Evolutionary conservation across 2,113 vertebrate genomes (phyloP).

Genomic region (Lampris megalopsis): DNA sequence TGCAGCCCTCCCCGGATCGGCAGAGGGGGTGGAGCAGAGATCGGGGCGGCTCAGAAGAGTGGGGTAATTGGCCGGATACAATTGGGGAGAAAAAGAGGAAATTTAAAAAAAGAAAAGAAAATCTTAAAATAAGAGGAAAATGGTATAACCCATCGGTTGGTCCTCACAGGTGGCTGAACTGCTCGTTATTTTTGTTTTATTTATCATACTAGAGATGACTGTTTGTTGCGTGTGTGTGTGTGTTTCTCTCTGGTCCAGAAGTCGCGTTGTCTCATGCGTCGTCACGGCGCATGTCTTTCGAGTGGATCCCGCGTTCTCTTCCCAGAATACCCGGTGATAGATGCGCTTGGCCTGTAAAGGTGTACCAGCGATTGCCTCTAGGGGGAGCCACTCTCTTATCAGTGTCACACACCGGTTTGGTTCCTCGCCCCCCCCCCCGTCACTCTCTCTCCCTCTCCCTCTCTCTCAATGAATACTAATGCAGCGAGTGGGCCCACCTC

Average conservation of each 20-base stretch:
- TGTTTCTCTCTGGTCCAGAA: neutral
- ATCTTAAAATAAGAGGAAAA: no score
- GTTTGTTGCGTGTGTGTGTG: neutral
- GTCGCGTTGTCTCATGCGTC: no score
- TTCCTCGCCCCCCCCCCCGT: conserved; percentile 59
- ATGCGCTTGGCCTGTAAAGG: conserved; percentile 80
- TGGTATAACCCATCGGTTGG: no score
- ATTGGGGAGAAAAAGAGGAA: no score
- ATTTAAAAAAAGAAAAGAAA: no score
- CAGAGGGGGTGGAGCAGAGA: no score
- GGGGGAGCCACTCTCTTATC: conserved; percentile 77
- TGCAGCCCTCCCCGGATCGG: no score
- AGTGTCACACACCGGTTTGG: conserved; percentile 58
- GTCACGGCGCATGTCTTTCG: neutral
- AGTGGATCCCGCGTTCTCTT: neutral
- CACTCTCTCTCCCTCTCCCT: conserved; percentile 27
- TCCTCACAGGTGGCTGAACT: no score
- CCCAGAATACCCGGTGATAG: conserved; percentile 77
- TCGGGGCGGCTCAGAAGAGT: no score
- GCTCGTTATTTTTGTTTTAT: no score
- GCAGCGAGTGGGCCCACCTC: conserved; percentile 77
- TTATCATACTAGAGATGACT: no score
- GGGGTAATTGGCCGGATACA: no score
- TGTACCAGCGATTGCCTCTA: conserved; percentile 58
- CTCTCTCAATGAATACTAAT: conserved; percentile 85